Percentiles rank a stretch among this genome's conserved stretches.
Conservation (phyloP, 2,113 vertebrate species). For the Pantherophis guttatus region DNA sequence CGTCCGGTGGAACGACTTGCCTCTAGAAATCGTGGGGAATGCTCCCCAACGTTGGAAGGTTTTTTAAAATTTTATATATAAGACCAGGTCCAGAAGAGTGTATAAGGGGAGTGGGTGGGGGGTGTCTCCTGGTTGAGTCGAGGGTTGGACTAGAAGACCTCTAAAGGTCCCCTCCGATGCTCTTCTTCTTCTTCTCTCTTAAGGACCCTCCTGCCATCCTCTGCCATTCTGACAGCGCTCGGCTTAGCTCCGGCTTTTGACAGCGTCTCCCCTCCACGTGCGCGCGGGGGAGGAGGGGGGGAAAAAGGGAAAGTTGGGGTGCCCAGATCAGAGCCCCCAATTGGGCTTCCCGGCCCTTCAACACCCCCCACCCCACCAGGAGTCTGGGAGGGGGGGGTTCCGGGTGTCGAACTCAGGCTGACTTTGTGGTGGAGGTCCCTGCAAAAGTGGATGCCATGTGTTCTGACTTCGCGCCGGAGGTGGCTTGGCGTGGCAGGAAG, state of each 20-base stretch:
- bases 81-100: neutral
- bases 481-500: neutral
- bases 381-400: too few species aligned
- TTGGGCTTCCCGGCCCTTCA: neutral
- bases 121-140: too few species aligned
- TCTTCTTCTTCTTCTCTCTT: neutral
- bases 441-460: neutral
- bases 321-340: neutral
- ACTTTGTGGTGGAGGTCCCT: too few species aligned
- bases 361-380: neutral
- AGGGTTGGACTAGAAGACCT: neutral
- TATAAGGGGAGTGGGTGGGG: too few species aligned
- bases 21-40: too few species aligned
- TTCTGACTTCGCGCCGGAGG: neutral
- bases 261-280: neutral
- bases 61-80: too few species aligned
- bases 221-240: neutral
- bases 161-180: too few species aligned
- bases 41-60: too few species aligned
- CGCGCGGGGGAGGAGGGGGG: too few species aligned
- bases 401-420: neutral
- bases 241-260: neutral
- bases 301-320: neutral
- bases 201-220: neutral
- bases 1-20: too few species aligned